Percentiles rank a stretch among this genome's conserved stretches.
Evolutionary conservation across 2,113 vertebrate species (phyloP).

Genomic region (Girardinichthys multiradiatus): DNA sequence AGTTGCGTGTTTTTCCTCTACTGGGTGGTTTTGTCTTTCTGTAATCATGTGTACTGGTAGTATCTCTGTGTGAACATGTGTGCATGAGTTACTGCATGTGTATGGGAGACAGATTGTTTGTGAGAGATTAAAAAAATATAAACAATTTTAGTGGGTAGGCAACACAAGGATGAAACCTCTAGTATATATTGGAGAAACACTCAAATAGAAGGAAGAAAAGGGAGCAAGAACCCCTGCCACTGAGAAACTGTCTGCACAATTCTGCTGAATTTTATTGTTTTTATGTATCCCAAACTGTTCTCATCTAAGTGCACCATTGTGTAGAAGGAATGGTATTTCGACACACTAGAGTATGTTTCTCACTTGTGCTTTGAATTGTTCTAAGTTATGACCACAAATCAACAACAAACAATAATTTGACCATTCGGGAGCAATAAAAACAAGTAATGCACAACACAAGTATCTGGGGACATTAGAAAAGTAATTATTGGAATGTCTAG

Average conservation of each 20-base stretch:
- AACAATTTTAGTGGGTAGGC: slow-evolving; percentile 45
- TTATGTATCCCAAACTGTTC: slow-evolving; percentile 18
- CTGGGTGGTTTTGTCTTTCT: slow-evolving; percentile 36
- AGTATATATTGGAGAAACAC: slow-evolving; percentile 52
- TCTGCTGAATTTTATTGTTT: slow-evolving; percentile 13
- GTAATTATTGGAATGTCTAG: background rate
- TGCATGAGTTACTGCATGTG: slow-evolving; percentile 26
- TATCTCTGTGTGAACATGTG: slow-evolving; percentile 21
- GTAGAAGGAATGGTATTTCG: slow-evolving; percentile 9
- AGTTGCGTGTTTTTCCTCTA: slow-evolving; percentile 21
- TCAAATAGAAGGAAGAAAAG: slow-evolving; percentile 21
- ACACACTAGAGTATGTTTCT: background rate
- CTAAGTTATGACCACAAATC: background rate
- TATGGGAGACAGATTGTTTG: slow-evolving; percentile 52
- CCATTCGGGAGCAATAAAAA: background rate
- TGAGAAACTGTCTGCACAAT: slow-evolving; percentile 14
- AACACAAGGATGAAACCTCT: slow-evolving; percentile 58
- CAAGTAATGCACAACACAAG: background rate
- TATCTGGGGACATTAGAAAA: background rate
- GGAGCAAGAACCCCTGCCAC: slow-evolving; percentile 26
- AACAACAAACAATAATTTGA: background rate
- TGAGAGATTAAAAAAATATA: slow-evolving; percentile 36
- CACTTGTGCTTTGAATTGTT: background rate
- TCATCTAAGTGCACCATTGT: background rate
- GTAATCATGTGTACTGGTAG: slow-evolving; percentile 43